Conservation (phyloP, 2,888 invertebrate genomes). For the Scelioninae gen. 1 region DNA sequence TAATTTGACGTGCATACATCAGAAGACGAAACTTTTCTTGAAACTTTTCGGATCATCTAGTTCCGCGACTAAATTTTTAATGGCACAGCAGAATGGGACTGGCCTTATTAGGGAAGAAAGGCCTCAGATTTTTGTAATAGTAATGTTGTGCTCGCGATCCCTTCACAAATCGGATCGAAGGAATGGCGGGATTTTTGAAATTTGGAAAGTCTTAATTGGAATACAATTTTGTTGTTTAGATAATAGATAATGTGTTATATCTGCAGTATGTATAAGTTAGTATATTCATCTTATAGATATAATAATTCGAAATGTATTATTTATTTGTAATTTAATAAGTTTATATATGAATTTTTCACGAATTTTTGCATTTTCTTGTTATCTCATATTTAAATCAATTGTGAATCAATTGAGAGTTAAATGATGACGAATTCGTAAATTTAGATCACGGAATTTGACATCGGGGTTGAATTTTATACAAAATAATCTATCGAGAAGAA, state of each 20-base stretch:
- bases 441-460: constrained; percentile 8
- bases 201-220: too few species aligned
- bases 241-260: too few species aligned
- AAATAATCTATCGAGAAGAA: constrained; percentile 20
- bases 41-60: constrained; percentile 71
- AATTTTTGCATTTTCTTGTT: background rate
- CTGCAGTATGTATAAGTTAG: too few species aligned
- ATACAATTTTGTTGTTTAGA: too few species aligned
- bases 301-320: too few species aligned
- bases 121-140: constrained; percentile 27
- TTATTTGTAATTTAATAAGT: too few species aligned
- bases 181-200: background rate
- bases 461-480: constrained; percentile 23
- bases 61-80: constrained; percentile 29
- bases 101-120: constrained; percentile 33
- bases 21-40: constrained; percentile 73
- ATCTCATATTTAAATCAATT: background rate
- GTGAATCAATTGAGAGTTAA: constrained; percentile 4
- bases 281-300: too few species aligned
- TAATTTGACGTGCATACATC: constrained; percentile 19
- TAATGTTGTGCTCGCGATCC: constrained; percentile 42
- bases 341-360: background rate
- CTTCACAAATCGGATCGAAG: constrained; percentile 11
- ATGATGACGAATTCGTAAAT: constrained; percentile 13
- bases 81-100: constrained; percentile 38